A percentile compares a stretch with the other conserved stretches of the same genome.
Conservation (phyloP, 2,797 vertebrate genomes). For the Yasuhikotakia modesta region DNA sequence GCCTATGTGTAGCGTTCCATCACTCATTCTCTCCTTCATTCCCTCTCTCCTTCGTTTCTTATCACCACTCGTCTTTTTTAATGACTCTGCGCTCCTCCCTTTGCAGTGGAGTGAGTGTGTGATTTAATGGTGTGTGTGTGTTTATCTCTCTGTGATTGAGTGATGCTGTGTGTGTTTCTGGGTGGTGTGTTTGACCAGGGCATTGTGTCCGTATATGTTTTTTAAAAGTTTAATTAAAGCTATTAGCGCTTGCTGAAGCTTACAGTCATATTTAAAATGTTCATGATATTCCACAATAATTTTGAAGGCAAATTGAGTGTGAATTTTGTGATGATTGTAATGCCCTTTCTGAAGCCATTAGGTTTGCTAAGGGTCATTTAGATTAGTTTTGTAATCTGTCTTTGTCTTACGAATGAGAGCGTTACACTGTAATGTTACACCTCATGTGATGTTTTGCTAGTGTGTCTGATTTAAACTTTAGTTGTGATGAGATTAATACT, state of each 20-base stretch:
- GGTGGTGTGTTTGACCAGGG: slow-evolving; percentile 25
- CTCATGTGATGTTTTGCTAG: too few species aligned
- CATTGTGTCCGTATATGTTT: slow-evolving; percentile 9
- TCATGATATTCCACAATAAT: not conserved
- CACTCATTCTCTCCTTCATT: not conserved
- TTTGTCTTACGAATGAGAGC: not conserved
- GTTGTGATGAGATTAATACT: too few species aligned
- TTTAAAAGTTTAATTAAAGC: not conserved
- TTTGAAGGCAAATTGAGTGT: not conserved
- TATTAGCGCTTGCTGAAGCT: not conserved
- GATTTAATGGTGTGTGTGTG: slow-evolving; percentile 35
- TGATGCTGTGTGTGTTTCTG: slow-evolving; percentile 36
- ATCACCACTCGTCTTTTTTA: slow-evolving; percentile 32
- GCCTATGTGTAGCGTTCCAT: not conserved
- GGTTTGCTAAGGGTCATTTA: not conserved
- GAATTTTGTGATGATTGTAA: not conserved
- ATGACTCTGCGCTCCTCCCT: slow-evolving; percentile 37
- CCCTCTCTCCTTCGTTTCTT: slow-evolving; percentile 62
- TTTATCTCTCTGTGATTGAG: slow-evolving; percentile 38
- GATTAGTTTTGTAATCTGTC: not conserved
- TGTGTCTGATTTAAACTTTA: too few species aligned
- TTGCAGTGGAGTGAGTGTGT: slow-evolving; percentile 38
- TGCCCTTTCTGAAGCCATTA: not conserved
- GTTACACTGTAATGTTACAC: not conserved
- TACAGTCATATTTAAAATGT: not conserved